Evolutionary conservation across 1,140 invertebrate species (phyloP), one percentile per base, ranked within the genome.

Genomic region (Battus philenor): DNA sequence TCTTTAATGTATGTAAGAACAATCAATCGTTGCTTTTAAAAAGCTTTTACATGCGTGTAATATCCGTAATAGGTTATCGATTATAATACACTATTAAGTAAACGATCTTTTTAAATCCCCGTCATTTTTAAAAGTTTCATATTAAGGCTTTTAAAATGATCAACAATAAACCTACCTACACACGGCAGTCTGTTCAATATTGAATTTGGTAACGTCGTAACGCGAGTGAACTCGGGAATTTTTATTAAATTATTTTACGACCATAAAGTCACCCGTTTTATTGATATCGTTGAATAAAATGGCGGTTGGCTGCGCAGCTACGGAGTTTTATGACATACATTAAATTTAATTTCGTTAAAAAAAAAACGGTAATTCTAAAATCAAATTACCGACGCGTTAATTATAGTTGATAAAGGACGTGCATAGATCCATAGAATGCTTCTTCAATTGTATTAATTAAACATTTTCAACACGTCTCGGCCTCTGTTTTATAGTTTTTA

Each of bases 401-500:
- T 20, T 34, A 8, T 11, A 0, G 5, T 18, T 2, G 32, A 20
- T 15, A 12, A 31, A 31, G n/a, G n/a, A n/a, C n/a, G n/a, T n/a
- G n/a, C n/a, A n/a, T n/a, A 12, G 30, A 31, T 31, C 32, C 10
- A 34, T 34, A 52, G 47, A n/a, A 51, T 61, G 43, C 34, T 41
- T 15, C 11, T 50, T 43, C 44, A 47, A 53, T 50, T 54, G 51
- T 33, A 44, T 38, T 43, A 34, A 34, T 34, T 26, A 15, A 41
- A 41, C 13, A 41, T 12, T 26, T 41, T 26, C 20, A 41, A 41
- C 24, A 27, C 24, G 13, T 41, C 22, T 41, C 18, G 12, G 11
- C 7, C 8, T 6, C 4, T 17, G 16, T 34, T 34, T 34, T 20
- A 34, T 34, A 18, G 17, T 34, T 34, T 34, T 12, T 5, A 34